phyloP scores from a whole-genome alignment of 2,888 invertebrate species.

The Callimorpha dominula region DNA sequence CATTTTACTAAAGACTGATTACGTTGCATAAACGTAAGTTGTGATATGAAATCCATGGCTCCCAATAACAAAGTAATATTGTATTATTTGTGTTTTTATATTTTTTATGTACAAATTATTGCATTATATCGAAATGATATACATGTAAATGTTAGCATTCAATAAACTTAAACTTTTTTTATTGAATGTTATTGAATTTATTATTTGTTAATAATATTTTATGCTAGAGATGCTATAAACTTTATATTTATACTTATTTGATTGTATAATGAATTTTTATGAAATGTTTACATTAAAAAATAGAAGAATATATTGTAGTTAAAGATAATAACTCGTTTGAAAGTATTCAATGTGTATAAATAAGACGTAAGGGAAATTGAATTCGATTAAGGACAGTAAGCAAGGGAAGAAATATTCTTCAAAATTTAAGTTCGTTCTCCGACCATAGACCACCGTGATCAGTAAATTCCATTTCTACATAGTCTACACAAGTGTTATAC shows the following conservation, averaged over 20 bases:
- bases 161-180: not conserved
- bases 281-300: not conserved
- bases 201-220: slow-evolving; percentile 1
- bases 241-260: not conserved
- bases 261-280: not conserved
- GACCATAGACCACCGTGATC: not conserved
- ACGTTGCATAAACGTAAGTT: slow-evolving; percentile 16
- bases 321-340: not conserved
- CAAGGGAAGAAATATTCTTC: not conserved
- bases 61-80: not conserved
- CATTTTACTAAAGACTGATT: slow-evolving; percentile 46
- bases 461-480: too few relatives aligned
- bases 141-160: not conserved
- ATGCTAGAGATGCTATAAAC: not conserved
- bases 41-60: slow-evolving; percentile 8
- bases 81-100: slow-evolving; percentile 9
- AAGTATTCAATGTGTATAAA: not conserved
- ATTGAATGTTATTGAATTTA: slow-evolving; percentile 8
- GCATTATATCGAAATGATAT: slow-evolving; percentile 1
- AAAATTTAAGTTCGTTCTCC: not conserved
- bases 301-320: not conserved
- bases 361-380: not conserved
- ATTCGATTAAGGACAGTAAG: not conserved
- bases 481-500: not conserved
- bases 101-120: slow-evolving; percentile 5